Base-by-base conservation (phyloP, 2,113 vertebrate genomes). In the Myrmophylax atrothorax region DNA sequence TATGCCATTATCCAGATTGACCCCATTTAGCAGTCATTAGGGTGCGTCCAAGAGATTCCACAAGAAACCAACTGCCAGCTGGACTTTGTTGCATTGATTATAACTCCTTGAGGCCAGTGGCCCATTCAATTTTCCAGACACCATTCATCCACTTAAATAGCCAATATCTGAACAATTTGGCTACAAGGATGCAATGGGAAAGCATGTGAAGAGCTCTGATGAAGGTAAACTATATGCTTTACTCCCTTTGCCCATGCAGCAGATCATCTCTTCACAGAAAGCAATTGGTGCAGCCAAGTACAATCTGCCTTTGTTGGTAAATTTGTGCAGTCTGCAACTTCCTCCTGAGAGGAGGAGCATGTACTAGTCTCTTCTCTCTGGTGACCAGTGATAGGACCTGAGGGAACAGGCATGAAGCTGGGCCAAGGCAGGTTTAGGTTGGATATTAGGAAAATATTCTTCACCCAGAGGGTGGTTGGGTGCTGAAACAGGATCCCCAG, bases 241-340 rank as follows among this genome's bases (percentile, higher is more conserved):
- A 44, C 12, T 67, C 8, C 3, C 7, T 11, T 77, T 58, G 12
- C 6, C 13, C 24, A 44, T 0, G 1, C 16, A 68, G 37, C 19
- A 52, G 14, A 73, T 47, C 12, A n/a, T 40, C 33, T 86, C n/a
- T 42, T 47, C 47, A 47, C 7, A 74, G 49, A 44, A 83, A 47
- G 17, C 23, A 63, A 37, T 18, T 37, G 37, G 22, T 52, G 5
- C 5, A 42, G 26, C 47, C 72, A 59, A 25, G 37, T 68, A 24
- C 37, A 58, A 37, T 52, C 67, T 86, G 6, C 16, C 17, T 67
- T 58, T 68, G 18, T 20, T 38, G 24, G 15, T 69, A 63, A 58
- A 68, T 58, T 37, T 26, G 16, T 77, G 18, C 37, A 44, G 28
- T 14, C 37, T 29, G 18, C 62, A 63, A 18, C 18, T 63, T 64